Conservation (phyloP, 2,888 invertebrate genomes). For the Ochlodes sylvanus region DNA sequence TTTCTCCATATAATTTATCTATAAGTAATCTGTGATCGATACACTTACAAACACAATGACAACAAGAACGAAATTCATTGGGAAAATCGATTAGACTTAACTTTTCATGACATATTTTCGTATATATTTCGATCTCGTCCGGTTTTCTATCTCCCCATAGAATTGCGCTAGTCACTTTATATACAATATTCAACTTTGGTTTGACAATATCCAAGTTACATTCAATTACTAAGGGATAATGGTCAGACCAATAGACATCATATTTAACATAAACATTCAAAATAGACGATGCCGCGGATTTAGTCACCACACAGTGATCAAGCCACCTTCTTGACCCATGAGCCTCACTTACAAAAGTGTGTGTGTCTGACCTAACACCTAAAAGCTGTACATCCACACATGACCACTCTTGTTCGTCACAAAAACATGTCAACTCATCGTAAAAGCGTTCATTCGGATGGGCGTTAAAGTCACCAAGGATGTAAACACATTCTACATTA, state of each 20-base stretch:
- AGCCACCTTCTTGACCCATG: constrained; percentile 7
- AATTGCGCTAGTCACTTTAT: constrained; percentile 11
- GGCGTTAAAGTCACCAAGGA: too few relatives aligned
- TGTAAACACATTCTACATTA: too few relatives aligned
- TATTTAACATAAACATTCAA: background rate
- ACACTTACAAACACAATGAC: constrained; percentile 17
- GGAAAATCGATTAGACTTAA: constrained; percentile 29
- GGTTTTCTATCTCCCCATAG: constrained; percentile 26
- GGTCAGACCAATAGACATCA: constrained; percentile 29
- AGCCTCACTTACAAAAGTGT: constrained; percentile 16
- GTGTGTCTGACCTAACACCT: background rate
- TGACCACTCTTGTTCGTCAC: background rate
- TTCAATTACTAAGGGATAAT: constrained; percentile 40
- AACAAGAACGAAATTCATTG: constrained; percentile 16
- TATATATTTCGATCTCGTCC: constrained; percentile 15
- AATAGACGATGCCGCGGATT: background rate
- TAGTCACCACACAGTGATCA: constrained; percentile 12
- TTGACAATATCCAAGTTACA: constrained; percentile 38
- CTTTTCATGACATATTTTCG: constrained; percentile 3
- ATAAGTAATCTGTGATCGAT: constrained; percentile 24
- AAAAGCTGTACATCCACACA: background rate
- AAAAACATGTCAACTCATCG: background rate
- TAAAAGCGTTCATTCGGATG: too few relatives aligned
- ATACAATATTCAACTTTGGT: constrained; percentile 19
- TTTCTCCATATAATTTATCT: constrained; percentile 31